phyloP scores from a whole-genome alignment of 2,113 vertebrate species.

The Lutjanus erythropterus region DNA sequence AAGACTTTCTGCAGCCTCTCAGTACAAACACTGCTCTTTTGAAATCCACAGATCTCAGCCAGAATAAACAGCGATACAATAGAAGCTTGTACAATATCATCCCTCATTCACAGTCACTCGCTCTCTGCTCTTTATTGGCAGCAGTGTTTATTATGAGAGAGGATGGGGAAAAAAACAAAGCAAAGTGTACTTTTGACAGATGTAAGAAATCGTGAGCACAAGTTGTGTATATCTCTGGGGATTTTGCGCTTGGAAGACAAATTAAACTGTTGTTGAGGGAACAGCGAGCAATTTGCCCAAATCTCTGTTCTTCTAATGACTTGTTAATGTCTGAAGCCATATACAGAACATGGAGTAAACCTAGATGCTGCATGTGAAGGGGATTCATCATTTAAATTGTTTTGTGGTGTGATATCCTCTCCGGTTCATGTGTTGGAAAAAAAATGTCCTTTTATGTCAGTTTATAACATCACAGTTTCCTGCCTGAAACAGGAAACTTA shows the following conservation, averaged over 20 bases:
- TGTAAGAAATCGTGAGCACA: slow-evolving; percentile 38
- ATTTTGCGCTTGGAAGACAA: slow-evolving; percentile 34
- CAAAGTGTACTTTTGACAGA: slow-evolving; percentile 51
- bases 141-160: slow-evolving; percentile 22
- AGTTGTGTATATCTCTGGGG: slow-evolving; percentile 49
- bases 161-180: slow-evolving; percentile 33
- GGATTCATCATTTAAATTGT: slow-evolving; percentile 45
- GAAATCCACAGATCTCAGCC: slow-evolving; percentile 51
- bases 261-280: slow-evolving; percentile 41
- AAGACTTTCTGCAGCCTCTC: slow-evolving; percentile 31
- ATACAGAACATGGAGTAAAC: slow-evolving; percentile 39
- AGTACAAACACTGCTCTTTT: slow-evolving; percentile 51
- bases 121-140: slow-evolving; percentile 45
- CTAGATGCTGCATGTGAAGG: slow-evolving; percentile 6
- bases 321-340: slow-evolving; percentile 45
- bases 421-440: background rate
- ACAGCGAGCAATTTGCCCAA: slow-evolving; percentile 39
- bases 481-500: slow-evolving; percentile 17
- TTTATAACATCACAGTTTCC: background rate
- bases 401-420: background rate
- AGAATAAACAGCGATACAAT: slow-evolving; percentile 64
- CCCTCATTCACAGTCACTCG: slow-evolving; percentile 36
- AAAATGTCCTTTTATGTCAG: slow-evolving; percentile 6
- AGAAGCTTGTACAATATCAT: slow-evolving; percentile 19
- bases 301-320: slow-evolving; percentile 41